Evolutionary conservation across 2,888 invertebrate genomes (phyloP).

Genomic region (Gastrophysa polygoni): DNA sequence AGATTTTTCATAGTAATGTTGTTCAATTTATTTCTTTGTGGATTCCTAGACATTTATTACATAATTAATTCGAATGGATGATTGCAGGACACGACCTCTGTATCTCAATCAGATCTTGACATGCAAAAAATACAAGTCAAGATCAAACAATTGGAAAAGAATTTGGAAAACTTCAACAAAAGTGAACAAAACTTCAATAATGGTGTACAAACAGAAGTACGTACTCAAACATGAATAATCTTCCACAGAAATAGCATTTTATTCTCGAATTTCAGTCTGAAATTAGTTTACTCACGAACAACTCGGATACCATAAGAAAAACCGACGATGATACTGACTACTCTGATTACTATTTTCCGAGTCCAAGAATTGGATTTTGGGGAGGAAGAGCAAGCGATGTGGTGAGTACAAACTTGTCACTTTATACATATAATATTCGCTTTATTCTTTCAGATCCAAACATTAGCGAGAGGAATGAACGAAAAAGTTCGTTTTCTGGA

Average conservation of each 20-base stretch:
- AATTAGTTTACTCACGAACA: conserved; percentile 30
- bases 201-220: conserved; percentile 32
- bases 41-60: too few relatives aligned
- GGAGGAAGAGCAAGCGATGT: conserved; percentile 36
- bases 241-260: not conserved
- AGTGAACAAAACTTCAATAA: conserved; percentile 22
- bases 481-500: conserved; percentile 40
- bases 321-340: conserved; percentile 31
- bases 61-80: too few relatives aligned
- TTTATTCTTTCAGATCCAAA: conserved; percentile 41
- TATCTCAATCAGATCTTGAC: conserved; percentile 48
- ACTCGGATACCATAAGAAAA: conserved; percentile 30
- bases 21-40: too few relatives aligned
- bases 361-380: conserved; percentile 36
- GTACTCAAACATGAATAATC: not conserved
- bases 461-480: conserved; percentile 38
- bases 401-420: conserved; percentile 24
- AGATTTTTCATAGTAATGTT: too few relatives aligned
- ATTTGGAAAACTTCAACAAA: conserved; percentile 46
- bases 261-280: conserved; percentile 39
- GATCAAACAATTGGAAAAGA: conserved; percentile 49
- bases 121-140: conserved; percentile 50
- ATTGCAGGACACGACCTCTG: conserved; percentile 19
- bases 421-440: not conserved
- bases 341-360: conserved; percentile 34